Evolutionary conservation across 2,113 vertebrate species (phyloP).

Genomic region (Ivindomyrus marchei): DNA sequence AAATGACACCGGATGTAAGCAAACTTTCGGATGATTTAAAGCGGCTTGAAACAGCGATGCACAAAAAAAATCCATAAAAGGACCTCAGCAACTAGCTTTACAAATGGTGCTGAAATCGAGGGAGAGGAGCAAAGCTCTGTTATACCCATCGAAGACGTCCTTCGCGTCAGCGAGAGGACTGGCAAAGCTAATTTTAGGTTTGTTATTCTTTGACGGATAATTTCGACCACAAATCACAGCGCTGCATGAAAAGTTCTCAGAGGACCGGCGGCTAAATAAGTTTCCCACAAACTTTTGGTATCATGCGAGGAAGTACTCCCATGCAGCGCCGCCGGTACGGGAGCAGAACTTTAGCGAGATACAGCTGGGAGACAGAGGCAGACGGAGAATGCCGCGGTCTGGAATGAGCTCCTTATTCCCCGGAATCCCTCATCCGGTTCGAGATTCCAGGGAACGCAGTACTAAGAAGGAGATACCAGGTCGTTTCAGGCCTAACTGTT

Average conservation of each 20-base stretch:
- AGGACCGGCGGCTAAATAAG: constrained; percentile 37
- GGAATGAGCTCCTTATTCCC: too few relatives aligned
- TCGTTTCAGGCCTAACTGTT: constrained; percentile 9
- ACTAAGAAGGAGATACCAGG: background rate
- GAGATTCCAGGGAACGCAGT: background rate
- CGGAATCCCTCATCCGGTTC: background rate
- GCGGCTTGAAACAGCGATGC: constrained; percentile 42
- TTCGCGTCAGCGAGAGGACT: constrained; percentile 39
- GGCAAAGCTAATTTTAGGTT: constrained; percentile 58
- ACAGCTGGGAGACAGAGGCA: background rate
- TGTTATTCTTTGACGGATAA: constrained; percentile 51
- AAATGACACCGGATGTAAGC: constrained; percentile 21
- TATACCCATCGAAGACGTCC: constrained; percentile 45
- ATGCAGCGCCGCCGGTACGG: background rate
- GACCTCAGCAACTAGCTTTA: constrained; percentile 41
- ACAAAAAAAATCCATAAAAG: constrained; percentile 53
- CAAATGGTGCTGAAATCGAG: constrained; percentile 44
- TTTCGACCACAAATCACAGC: constrained; percentile 49
- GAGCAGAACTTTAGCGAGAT: background rate
- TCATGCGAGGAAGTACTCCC: constrained; percentile 18
- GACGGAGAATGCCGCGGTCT: background rate
- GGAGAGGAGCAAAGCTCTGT: constrained; percentile 44
- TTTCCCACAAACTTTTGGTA: constrained; percentile 56
- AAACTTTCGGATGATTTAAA: constrained; percentile 44
- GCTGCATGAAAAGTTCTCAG: constrained; percentile 50